A percentile compares a stretch with the other conserved stretches of the same genome.
phyloP scores from a whole-genome alignment of 2,113 vertebrate genomes.

The Sakesphorus luctuosus region DNA sequence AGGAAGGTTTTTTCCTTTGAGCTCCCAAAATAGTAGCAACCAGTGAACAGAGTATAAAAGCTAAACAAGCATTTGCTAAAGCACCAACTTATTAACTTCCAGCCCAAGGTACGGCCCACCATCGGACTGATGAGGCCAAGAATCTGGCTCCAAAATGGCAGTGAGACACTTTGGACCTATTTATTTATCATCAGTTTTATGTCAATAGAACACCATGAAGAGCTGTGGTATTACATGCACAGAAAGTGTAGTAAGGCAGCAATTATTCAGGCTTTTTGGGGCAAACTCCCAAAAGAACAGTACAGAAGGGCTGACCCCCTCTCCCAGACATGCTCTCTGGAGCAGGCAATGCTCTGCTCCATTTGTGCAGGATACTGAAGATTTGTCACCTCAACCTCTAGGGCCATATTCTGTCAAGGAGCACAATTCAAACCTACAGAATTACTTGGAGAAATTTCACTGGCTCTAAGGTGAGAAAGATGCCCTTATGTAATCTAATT shows the following conservation, averaged over 20 bases:
- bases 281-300: neutral
- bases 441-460: neutral
- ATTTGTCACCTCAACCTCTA: neutral
- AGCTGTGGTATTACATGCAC: neutral
- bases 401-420: neutral
- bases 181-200: neutral
- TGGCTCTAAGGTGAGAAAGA: neutral
- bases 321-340: neutral
- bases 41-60: neutral
- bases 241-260: conserved; percentile 40
- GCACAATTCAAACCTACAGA: neutral
- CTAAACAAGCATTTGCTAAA: neutral
- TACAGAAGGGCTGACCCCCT: neutral
- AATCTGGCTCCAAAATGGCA: neutral
- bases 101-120: neutral
- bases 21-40: neutral
- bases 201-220: neutral
- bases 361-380: accelerated
- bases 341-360: neutral
- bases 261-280: neutral
- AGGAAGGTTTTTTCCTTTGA: neutral
- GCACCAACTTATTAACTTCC: neutral
- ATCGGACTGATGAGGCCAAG: neutral
- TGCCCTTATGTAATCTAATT: neutral
- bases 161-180: conserved; percentile 33